Evolutionary conservation across 2,888 invertebrate species (phyloP).

Genomic region (Meiosimyza decipiens): DNA sequence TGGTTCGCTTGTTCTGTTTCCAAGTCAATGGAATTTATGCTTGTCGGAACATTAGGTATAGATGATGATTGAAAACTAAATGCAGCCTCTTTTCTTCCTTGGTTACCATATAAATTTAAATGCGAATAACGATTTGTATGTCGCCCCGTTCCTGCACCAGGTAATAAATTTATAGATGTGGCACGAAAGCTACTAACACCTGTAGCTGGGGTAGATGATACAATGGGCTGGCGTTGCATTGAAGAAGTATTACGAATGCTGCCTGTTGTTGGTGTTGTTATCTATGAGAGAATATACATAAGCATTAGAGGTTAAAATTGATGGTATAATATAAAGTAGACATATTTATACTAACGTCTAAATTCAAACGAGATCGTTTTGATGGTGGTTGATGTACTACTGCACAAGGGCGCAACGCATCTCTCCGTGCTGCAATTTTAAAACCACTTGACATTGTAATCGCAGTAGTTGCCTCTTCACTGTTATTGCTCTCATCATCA

Average conservation of each 20-base stretch:
- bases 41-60: slow-evolving; percentile 21
- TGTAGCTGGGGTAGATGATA: slow-evolving; percentile 47
- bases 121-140: slow-evolving; percentile 46
- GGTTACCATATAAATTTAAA: slow-evolving; percentile 52
- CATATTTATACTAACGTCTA: slow-evolving; percentile 43
- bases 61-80: slow-evolving; percentile 50
- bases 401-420: slow-evolving; percentile 25
- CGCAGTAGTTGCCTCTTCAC: slow-evolving; percentile 46
- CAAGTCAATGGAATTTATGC: slow-evolving; percentile 52
- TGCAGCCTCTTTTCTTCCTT: slow-evolving; percentile 54
- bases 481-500: slow-evolving; percentile 50
- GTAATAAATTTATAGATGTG: slow-evolving; percentile 33
- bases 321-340: too few species aligned
- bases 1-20: slow-evolving; percentile 42
- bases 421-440: slow-evolving; percentile 29
- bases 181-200: slow-evolving; percentile 33
- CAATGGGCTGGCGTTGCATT: slow-evolving; percentile 44
- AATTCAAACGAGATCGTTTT: slow-evolving; percentile 46
- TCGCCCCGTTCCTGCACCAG: slow-evolving; percentile 26
- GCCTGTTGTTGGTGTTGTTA: background rate
- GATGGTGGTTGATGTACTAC: slow-evolving; percentile 43
- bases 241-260: slow-evolving; percentile 44
- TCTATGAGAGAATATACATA: slow-evolving; percentile 26
- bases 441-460: slow-evolving; percentile 18
- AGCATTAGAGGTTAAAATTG: too few species aligned